These are phyloP conservation scores for Mellilla xanthometata DNA, from an alignment of 2,888 invertebrate genomes.

Conservation along the genomic window DNA sequence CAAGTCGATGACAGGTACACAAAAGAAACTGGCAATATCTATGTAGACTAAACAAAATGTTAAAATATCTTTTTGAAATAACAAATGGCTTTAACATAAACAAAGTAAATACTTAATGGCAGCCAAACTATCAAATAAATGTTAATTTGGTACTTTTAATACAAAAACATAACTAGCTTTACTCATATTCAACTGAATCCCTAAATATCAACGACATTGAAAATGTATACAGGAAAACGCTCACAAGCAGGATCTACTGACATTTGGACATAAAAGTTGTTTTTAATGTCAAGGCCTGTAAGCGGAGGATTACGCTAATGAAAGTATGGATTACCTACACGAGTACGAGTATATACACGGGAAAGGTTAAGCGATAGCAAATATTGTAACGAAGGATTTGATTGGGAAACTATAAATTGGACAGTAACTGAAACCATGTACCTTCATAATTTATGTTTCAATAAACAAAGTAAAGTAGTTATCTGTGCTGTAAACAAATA, in stretches of 20 bases:
- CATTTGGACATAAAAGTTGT: slow-evolving; percentile 45
- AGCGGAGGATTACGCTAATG: slow-evolving; percentile 8
- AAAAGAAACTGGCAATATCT: background rate
- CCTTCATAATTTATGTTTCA: too few species aligned
- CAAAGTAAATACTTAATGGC: too few species aligned
- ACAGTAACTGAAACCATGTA: too few species aligned
- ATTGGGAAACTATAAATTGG: too few species aligned
- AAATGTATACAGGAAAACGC: slow-evolving; percentile 2
- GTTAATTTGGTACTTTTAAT: too few species aligned
- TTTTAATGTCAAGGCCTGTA: slow-evolving; percentile 47
- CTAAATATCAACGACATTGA: background rate
- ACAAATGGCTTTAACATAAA: background rate
- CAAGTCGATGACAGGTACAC: background rate
- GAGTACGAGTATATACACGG: slow-evolving; percentile 8
- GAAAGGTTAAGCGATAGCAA: slow-evolving; percentile 30
- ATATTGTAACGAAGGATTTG: too few species aligned
- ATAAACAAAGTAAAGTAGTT: slow-evolving; percentile 28
- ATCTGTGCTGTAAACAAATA: slow-evolving; percentile 47
- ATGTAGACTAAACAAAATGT: slow-evolving; percentile 2
- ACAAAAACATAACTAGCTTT: too few species aligned
- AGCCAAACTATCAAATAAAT: too few species aligned
- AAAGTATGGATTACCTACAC: slow-evolving; percentile 24
- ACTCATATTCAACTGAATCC: too few species aligned
- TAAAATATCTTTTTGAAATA: background rate
- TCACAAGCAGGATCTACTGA: slow-evolving; percentile 24